A percentile compares a stretch with the other conserved stretches of the same genome.
Conservation (phyloP, 2,113 vertebrate species). For the Rhinolophus ferrumequinum region DNA sequence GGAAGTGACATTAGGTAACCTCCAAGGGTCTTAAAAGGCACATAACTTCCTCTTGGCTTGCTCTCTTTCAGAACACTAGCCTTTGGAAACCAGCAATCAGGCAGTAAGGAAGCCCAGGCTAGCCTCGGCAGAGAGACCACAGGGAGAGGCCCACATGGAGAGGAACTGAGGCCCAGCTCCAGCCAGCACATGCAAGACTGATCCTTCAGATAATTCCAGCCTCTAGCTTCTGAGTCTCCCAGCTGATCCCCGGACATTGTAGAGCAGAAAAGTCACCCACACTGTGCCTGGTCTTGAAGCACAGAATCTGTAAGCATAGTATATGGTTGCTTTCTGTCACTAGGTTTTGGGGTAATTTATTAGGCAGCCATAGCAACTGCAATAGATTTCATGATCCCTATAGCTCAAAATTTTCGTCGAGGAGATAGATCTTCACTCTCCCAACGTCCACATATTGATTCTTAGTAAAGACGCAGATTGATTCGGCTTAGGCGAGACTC, state of each 20-base stretch:
- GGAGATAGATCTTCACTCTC: not conserved
- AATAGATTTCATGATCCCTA: accelerated
- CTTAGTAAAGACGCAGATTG: not conserved
- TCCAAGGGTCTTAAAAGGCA: not conserved
- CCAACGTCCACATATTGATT: accelerated
- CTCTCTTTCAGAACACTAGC: not conserved
- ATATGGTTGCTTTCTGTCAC: accelerated
- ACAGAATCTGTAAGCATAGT: no score
- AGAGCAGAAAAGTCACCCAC: not conserved
- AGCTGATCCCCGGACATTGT: accelerated
- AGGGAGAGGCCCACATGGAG: no score
- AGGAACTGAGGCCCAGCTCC: not conserved
- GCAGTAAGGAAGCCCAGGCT: not conserved
- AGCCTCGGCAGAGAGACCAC: not conserved
- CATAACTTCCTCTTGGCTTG: accelerated
- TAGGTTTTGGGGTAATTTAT: not conserved
- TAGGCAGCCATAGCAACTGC: accelerated
- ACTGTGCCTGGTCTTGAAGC: not conserved
- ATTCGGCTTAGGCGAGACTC: not conserved
- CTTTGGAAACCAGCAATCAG: not conserved
- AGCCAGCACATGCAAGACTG: not conserved
- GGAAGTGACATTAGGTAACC: not conserved
- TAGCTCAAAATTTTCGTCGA: not conserved
- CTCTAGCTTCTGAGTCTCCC: not conserved
- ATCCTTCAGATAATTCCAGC: not conserved